Base-by-base conservation (phyloP, 1,140 invertebrate genomes). In the Dendrolimus kikuchii region DNA sequence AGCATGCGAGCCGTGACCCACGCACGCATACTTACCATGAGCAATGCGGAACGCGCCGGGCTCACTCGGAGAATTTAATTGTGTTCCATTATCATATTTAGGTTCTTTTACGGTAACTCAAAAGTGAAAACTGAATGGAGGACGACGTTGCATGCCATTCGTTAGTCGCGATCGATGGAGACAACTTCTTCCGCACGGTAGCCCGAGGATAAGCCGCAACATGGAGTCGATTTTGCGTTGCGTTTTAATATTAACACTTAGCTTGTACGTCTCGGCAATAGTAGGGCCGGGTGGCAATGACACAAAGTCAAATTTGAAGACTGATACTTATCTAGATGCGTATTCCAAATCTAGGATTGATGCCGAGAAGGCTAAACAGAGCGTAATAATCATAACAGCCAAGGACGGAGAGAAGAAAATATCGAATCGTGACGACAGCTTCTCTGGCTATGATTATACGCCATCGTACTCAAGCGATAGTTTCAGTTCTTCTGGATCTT, bases 71-170 rank as follows among this genome's bases (percentile, higher is more conserved):
- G 83, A 86, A 86, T 86, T 84, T 86, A 84, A 86, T 86, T 86
- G 82, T 83, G 77, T 79, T 77, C 79, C 74, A 86, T 86, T 86
- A 86, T 86, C 82, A 86, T 86, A 86, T 86, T 82, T 78, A 82
- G 81, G 81, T 75, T 86, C 79, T 82, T 86, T 82, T 84, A 86
- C 82, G 66, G 81, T 86, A 81, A 84, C 76, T 82, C 79, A 84
- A 86, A 86, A 86, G 82, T 86, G 82, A 86, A 86, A 86, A 86
- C 81, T 71, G 71, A 77, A 81, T 81, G 74, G 68, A 63, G 64
- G 66, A 57, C 71, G 43, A 63, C 66, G 61, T 64, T 59, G 68
- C 53, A 69, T 69, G 78, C 79, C 82, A 84, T 84, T 86, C 77
- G 82, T 76, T 68, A 77, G 54, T 65, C 55, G 70, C 73, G 65